Base-by-base conservation (phyloP, 2,888 invertebrate species). In the Gibbula magus region DNA sequence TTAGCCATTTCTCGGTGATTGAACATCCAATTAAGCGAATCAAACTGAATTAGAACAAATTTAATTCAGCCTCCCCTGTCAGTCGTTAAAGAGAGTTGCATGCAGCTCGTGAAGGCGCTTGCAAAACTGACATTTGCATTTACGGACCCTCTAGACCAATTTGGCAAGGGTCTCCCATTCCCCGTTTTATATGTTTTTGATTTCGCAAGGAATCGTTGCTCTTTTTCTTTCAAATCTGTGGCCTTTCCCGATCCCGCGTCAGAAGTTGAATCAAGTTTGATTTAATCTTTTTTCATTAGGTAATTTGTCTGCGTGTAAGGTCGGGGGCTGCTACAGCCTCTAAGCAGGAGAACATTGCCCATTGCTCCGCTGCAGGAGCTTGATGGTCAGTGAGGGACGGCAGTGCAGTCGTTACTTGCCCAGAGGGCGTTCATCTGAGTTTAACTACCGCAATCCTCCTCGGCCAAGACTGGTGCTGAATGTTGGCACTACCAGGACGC, bases 1-100 rank as follows among this genome's bases (percentile, higher is more conserved):
- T 74, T 74, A 74, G 74, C 74, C 51, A 74, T 74, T 74, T 74
- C 74, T 29, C 74, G 74, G 74, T 74, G 74, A 74, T 74, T 74
- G 74, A 74, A 74, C 74, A 74, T 39, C 74, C 74, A 74, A 74
- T 74, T 74, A 74, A 74, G 51, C 51, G 74, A 74, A 74, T 74
- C 74, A 74, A 74, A 74, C 45, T 51, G 51, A 74, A 74, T 74
- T 74, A 74, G 74, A 74, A 74, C 74, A 74, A 74, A 74, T 74
- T 74, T 51, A 74, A 74, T 74, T 74, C 51, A 39, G 51, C 45
- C 74, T 74, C 74, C 74, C 74, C 51, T 51, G 74, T 74, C 51
- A 22, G 74, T 74, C 74, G 22, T 74, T 51, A 74, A 74, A 51
- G 39, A 51, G 51, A 74, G 39, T 39, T 20, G 39, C 51, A 51